Base-by-base conservation (phyloP, 2,113 vertebrate genomes). In the Pelecanus crispus region DNA sequence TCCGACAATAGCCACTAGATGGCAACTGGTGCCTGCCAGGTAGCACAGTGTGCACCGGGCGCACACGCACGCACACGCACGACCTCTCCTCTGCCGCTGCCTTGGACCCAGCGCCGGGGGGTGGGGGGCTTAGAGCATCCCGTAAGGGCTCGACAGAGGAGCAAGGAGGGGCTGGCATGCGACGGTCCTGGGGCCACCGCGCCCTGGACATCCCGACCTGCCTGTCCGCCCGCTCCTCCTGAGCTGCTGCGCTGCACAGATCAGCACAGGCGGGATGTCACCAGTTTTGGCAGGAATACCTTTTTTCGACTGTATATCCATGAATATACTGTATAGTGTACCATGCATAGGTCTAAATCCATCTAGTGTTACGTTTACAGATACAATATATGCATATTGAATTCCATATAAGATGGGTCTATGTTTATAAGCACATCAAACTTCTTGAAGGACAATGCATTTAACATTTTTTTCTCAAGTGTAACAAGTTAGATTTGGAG, bases 21-120 rank as follows among this genome's bases (percentile, higher is more conserved):
- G 96, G 96, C 96, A 94, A 95, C 71, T 22, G 74, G 88, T 15
- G 78, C 81, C 94, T n/a, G 84, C 70, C 90, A 15, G 87, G 89
- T 38, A 2, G 14, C 63, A 0, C 34, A 3, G 49, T 8, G 29
- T 4, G 67, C 65, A 1, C 50, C 36, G 6, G 2, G 47, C 36
- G 6, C 15, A 6, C 66, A 7, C 47, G 10, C 32, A 17, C 25
- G 7, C 17, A 7, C 55, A 6, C 29, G 6, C 32, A 4, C 11
- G 26, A 16, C n/a, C 20, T 40, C 32, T 28, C 38, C 20, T 15
- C 71, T 14, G 36, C 44, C 7, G 7, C 63, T 1, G 34, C 28
- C 20, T 3, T 12, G 62, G 17, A 12, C 52, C 62, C 67, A 0
- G 18, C 53, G 67, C 77, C 36, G 2, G 20, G 20, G 17, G 2